Conservation (phyloP, 2,113 vertebrate genomes). For the Trochalopteron elliotii region DNA sequence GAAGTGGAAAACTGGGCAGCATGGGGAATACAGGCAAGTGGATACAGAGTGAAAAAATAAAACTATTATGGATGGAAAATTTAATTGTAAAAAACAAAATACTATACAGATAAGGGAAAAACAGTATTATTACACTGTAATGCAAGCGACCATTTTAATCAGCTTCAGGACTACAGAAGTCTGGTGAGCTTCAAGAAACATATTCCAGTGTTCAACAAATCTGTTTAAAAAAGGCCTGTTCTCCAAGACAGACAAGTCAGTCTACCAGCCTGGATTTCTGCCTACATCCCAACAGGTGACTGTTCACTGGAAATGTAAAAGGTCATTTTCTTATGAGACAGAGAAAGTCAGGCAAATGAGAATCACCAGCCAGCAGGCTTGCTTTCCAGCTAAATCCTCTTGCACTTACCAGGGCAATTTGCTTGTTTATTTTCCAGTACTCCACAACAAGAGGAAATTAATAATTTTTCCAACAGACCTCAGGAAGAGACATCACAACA, state of each 20-base stretch:
- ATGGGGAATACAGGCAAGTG: neutral
- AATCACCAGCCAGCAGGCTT: neutral
- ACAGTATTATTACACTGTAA: neutral
- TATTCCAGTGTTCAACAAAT: neutral
- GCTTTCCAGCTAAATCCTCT: neutral
- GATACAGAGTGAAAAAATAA: neutral
- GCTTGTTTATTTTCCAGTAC: neutral
- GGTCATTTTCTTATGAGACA: neutral
- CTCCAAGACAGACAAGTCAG: neutral
- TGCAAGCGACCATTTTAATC: neutral
- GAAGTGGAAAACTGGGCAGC: neutral
- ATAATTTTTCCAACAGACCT: neutral
- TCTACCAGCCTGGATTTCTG: neutral
- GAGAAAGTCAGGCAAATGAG: neutral
- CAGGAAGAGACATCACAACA: neutral
- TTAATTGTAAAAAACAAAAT: neutral
- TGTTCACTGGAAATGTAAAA: neutral
- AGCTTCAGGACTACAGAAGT: neutral
- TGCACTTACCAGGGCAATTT: neutral
- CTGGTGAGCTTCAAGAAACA: neutral
- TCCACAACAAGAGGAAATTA: neutral
- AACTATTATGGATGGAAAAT: neutral
- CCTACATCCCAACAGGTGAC: neutral
- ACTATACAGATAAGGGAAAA: neutral
- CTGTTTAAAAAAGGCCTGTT: neutral